Conservation (phyloP, 2,113 vertebrate genomes). For the Bujurquina vittata region DNA sequence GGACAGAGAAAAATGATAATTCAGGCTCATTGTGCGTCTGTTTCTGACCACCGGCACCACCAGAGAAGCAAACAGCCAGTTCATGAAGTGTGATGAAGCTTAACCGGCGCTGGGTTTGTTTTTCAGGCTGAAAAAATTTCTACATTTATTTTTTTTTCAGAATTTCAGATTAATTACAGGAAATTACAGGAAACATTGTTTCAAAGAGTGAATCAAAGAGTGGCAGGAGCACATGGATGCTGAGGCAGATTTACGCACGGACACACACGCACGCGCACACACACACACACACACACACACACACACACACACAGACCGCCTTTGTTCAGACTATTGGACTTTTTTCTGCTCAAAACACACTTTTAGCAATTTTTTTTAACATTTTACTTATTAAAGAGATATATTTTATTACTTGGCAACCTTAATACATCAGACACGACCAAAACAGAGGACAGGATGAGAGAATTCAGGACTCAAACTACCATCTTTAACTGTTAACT, state of each 20-base stretch:
- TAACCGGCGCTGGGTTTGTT: not conserved
- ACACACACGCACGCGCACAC: no score
- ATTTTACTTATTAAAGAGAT: not conserved
- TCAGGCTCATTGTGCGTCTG: not conserved
- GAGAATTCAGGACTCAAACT: not conserved
- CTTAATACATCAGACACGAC: not conserved
- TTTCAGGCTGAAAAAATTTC: not conserved
- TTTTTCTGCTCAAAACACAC: no score
- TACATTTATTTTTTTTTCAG: no score
- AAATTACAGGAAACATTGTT: no score
- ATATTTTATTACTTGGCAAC: fast-evolving
- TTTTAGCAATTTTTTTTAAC: no score
- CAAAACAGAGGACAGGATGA: not conserved
- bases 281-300: not conserved
- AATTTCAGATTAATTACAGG: not conserved
- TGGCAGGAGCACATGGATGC: no score
- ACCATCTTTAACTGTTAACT: no score
- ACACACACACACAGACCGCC: no score
- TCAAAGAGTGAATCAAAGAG: no score
- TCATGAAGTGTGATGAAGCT: not conserved
- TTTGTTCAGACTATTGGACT: no score
- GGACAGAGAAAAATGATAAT: slow-evolving; percentile 1
- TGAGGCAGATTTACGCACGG: no score
- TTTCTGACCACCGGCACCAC: fast-evolving
- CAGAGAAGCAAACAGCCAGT: not conserved